A percentile compares a stretch with the other conserved stretches of the same genome.
These are phyloP conservation scores for Mythimna vitellina DNA, from an alignment of 2,888 invertebrate species.

Conservation along the genomic window DNA sequence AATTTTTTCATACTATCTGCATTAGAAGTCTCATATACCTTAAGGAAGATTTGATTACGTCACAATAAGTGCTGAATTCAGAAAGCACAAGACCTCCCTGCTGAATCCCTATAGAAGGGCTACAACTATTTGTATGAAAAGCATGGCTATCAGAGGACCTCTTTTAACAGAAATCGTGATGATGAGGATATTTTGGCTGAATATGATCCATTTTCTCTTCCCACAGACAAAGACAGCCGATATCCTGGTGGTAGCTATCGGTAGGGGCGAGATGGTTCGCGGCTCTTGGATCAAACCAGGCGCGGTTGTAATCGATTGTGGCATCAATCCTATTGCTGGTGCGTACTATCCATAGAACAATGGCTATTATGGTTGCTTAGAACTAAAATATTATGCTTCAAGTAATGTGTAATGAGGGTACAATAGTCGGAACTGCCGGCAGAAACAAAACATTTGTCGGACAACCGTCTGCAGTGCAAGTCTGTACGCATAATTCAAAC, in stretches of 20 bases:
- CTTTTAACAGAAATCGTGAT: not conserved
- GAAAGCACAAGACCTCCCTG: not conserved
- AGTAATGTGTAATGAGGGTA: constrained; percentile 47
- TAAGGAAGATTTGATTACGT: no score
- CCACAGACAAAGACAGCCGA: constrained; percentile 94
- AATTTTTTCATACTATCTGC: not conserved
- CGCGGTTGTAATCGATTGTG: constrained; percentile 99
- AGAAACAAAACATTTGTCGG: constrained; percentile 54
- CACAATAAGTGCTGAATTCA: not conserved
- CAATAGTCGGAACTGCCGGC: constrained; percentile 70
- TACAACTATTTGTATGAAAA: not conserved
- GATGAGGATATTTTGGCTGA: not conserved
- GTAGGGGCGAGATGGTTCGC: constrained; percentile 96
- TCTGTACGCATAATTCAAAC: constrained; percentile 16
- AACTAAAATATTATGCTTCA: constrained; percentile 56
- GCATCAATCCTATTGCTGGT: constrained; percentile 98
- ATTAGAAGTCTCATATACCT: not conserved
- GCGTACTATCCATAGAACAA: constrained; percentile 60
- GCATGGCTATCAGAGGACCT: not conserved
- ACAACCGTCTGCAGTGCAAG: constrained; percentile 36
- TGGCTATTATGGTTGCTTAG: constrained; percentile 30
- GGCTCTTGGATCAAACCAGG: constrained; percentile 99
- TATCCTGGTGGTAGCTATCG: constrained; percentile 99
- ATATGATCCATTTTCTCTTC: not conserved
- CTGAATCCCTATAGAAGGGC: not conserved